phyloP scores from a whole-genome alignment of 2,888 invertebrate species.

The Tetanocera ferruginea region DNA sequence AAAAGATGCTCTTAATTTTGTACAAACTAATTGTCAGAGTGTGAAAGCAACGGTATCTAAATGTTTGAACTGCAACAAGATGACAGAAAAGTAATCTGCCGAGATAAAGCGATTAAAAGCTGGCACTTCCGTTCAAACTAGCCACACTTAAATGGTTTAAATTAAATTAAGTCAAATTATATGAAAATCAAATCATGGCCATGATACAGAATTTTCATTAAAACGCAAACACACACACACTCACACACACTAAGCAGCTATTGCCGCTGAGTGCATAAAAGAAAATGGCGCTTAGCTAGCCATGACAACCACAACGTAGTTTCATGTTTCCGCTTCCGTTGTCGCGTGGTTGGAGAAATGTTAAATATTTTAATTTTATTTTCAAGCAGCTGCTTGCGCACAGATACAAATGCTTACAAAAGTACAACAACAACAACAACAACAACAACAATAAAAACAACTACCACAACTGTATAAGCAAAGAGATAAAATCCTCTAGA shows the following conservation, averaged over 20 bases:
- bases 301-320: background rate
- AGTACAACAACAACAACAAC: background rate
- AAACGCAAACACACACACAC: no score
- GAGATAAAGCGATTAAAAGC: background rate
- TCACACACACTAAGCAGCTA: no score
- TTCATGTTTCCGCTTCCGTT: conserved; percentile 5
- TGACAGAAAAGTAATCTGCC: background rate
- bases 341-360: background rate
- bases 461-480: background rate
- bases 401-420: background rate
- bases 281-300: no score
- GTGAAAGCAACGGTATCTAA: background rate
- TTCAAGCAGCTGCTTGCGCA: background rate
- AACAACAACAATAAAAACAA: background rate
- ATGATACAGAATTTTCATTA: no score
- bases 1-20: conserved; percentile 4
- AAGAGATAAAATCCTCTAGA: background rate
- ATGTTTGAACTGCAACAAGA: background rate
- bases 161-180: conserved; percentile 6
- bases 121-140: background rate
- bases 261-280: no score
- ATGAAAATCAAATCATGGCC: conserved; percentile 1
- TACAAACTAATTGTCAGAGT: conserved; percentile 2
- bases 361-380: conserved; percentile 3
- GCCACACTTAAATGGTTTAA: background rate